Base-by-base conservation (phyloP, 2,888 invertebrate genomes). In the Dyspetes luteomarginatus region DNA sequence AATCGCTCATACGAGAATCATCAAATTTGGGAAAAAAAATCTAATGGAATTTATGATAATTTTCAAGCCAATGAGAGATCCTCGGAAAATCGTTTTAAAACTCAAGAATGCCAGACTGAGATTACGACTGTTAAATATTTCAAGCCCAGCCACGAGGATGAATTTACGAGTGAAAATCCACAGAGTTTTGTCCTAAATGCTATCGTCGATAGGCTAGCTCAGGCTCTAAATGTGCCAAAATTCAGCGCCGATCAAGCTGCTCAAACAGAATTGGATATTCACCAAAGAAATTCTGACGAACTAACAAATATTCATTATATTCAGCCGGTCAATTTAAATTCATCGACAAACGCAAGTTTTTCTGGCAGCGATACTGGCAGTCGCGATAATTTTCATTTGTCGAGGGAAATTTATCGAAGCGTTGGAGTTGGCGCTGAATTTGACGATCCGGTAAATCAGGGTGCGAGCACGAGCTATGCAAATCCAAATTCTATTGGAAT, bases 371-470 rank as follows among this genome's bases (percentile, higher is more conserved):
- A 88, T 56, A 85, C 82, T 28, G 86, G 84, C 17, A 88, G 89
- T 75, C 84, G 86, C 30, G 87, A 88, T 0, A 86, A 87, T 84
- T 88, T 87, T 79, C 82, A 83, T 52, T 84, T 89, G 30, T 83
- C 89, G 4, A 87, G 86, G 12, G 89, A 88, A 73, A 87, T 88
- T 77, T 89, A 86, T 65, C 87, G 91, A 67, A 91, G 91, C 60
- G 91, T 91, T 12, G 91, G 91, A 4, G 91, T 91, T 5, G 91
- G 91, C 4, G 91, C 91, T 2, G 91, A 91, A 73, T 89, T 88
- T 62, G 87, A 88, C 60, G 91, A 91, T 68, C 79, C 84, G 24
- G 58, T 64, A 3, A 82, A 85, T 84, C 87, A 84, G 60, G 83
- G 80, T 3, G 68, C 71, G 28, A 85, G 80, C 28, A 82, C 82